phyloP scores from a whole-genome alignment of 2,888 invertebrate species.

The Protodeltote pygarga region DNA sequence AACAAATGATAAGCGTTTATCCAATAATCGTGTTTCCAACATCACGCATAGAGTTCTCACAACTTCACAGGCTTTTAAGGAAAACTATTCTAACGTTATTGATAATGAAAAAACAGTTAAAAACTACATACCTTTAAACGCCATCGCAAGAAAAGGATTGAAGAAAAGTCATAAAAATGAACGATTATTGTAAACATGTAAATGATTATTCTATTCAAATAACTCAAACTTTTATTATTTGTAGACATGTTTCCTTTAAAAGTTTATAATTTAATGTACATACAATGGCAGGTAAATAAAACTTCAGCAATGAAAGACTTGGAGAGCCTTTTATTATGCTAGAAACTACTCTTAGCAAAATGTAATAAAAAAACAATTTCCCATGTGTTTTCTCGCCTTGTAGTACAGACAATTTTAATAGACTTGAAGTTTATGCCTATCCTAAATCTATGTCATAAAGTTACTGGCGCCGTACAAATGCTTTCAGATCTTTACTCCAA shows the following conservation, averaged over 20 bases:
- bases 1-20: constrained; percentile 23
- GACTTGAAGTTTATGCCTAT: too few species aligned
- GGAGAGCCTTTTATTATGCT: too few species aligned
- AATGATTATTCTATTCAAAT: neutral
- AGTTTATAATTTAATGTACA: neutral
- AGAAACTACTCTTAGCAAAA: too few species aligned
- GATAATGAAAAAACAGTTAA: constrained; percentile 57
- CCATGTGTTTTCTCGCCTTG: too few species aligned
- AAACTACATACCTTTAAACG: constrained; percentile 3
- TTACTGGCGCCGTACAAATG: constrained; percentile 18
- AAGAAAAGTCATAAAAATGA: too few species aligned
- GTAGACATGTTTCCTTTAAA: neutral
- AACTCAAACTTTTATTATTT: neutral
- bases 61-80: constrained; percentile 26
- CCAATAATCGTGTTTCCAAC: constrained; percentile 34
- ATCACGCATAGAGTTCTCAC: constrained; percentile 30
- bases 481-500: constrained; percentile 43
- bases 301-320: too few species aligned
- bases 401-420: too few species aligned
- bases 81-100: constrained; percentile 41
- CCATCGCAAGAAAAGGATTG: too few species aligned
- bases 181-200: too few species aligned
- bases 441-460: too few species aligned
- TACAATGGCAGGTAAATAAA: too few species aligned
- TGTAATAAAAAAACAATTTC: too few species aligned